A percentile compares a stretch with the other conserved stretches of the same genome.
Conservation (phyloP, 2,888 invertebrate genomes). For the Ecliptopera silaceata region DNA sequence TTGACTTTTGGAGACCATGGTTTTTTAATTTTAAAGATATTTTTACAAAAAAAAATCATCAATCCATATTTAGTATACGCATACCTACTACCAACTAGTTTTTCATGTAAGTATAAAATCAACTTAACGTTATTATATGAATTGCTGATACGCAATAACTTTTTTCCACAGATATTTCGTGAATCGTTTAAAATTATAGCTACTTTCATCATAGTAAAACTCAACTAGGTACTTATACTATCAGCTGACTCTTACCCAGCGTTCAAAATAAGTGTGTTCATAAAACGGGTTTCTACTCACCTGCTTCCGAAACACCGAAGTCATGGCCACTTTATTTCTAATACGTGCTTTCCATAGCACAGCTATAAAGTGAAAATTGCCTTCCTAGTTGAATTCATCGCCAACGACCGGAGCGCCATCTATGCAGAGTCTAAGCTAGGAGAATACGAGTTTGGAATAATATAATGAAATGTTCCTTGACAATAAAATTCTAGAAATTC, state of each 20-base stretch:
- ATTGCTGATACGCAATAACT: not conserved
- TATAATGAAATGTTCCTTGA: not conserved
- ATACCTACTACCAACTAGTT: too few species aligned
- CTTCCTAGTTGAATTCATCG: slow-evolving; percentile 77
- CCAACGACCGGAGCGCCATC: slow-evolving; percentile 45
- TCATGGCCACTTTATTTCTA: slow-evolving; percentile 54
- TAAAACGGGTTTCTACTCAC: slow-evolving; percentile 13
- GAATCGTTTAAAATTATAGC: not conserved
- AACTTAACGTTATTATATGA: too few species aligned
- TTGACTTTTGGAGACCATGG: slow-evolving; percentile 46
- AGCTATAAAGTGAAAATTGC: slow-evolving; percentile 77
- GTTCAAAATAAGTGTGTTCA: not conserved
- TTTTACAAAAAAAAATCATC: too few species aligned
- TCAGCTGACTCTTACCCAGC: slow-evolving; percentile 8
- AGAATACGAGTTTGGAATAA: not conserved
- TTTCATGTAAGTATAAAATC: too few species aligned
- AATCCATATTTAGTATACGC: too few species aligned
- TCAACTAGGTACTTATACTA: not conserved
- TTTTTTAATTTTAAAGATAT: slow-evolving; percentile 17
- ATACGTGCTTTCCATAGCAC: slow-evolving; percentile 59
- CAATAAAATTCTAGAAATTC: not conserved
- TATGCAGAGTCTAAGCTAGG: slow-evolving; percentile 41
- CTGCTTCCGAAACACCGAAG: slow-evolving; percentile 30
- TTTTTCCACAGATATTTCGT: not conserved
- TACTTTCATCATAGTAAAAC: not conserved